Percentiles rank a stretch among this genome's conserved stretches.
These are phyloP conservation scores for Telmatherina bonti DNA, from an alignment of 2,797 vertebrate species.

Conservation along the genomic window DNA sequence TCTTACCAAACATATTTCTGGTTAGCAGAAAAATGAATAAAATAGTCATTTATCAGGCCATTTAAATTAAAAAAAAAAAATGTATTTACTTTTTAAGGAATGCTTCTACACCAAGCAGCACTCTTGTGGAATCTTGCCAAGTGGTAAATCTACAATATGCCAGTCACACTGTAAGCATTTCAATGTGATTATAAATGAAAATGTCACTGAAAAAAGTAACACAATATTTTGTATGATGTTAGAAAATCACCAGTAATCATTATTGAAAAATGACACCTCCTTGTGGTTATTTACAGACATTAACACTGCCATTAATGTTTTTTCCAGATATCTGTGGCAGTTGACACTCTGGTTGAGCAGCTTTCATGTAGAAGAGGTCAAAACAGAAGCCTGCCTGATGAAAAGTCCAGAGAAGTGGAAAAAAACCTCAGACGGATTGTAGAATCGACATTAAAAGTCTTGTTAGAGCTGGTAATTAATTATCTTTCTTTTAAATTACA, in stretches of 20 bases:
- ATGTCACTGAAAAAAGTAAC: too few relatives aligned
- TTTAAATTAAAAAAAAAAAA: too few relatives aligned
- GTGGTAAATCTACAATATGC: slow-evolving; percentile 22
- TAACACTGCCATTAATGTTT: not conserved
- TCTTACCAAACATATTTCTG: too few relatives aligned
- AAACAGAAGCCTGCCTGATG: slow-evolving; percentile 28
- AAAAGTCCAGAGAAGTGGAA: slow-evolving; percentile 37
- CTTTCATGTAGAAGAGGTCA: slow-evolving; percentile 39
- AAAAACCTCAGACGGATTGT: slow-evolving; percentile 52
- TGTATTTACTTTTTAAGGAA: slow-evolving; percentile 25
- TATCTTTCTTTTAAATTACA: too few relatives aligned
- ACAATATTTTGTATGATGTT: too few relatives aligned
- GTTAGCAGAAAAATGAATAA: too few relatives aligned
- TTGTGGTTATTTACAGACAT: slow-evolving; percentile 22
- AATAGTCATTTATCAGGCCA: not conserved
- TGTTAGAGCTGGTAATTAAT: slow-evolving; percentile 46
- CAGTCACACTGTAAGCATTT: slow-evolving; percentile 37
- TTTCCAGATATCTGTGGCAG: slow-evolving; percentile 52
- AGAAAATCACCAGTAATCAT: not conserved
- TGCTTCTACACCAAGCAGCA: not conserved
- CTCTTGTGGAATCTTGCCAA: slow-evolving; percentile 19
- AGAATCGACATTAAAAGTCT: slow-evolving; percentile 53
- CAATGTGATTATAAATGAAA: not conserved
- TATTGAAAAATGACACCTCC: slow-evolving; percentile 27
- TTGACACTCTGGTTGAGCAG: slow-evolving; percentile 50